These are phyloP conservation scores for Caenorhabditis tropicalis DNA, from an alignment of 1,140 invertebrate species.

Conservation along the genomic window DNA sequence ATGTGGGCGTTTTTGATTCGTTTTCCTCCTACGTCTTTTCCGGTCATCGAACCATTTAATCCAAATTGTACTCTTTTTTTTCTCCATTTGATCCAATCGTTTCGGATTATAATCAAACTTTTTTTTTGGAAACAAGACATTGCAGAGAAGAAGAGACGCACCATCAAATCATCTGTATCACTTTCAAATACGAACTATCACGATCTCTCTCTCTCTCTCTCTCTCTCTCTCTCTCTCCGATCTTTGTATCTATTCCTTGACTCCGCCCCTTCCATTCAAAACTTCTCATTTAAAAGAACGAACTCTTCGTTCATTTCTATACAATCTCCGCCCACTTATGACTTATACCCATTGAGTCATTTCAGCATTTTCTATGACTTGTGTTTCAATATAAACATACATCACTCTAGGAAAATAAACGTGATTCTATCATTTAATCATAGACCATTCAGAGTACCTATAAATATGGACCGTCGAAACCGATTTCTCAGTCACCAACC, in stretches of 20 bases:
- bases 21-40: neutral
- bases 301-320: neutral
- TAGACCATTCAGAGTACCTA: neutral
- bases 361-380: neutral
- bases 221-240: neutral
- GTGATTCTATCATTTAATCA: neutral
- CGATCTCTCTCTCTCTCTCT: neutral
- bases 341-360: neutral
- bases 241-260: neutral
- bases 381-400: constrained; percentile 9
- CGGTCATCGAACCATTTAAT: neutral
- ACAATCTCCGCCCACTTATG: neutral
- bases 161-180: neutral
- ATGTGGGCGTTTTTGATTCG: neutral
- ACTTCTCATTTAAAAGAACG: neutral
- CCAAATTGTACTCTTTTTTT: neutral
- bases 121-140: neutral
- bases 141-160: neutral
- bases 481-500: neutral
- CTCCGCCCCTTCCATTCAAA: neutral
- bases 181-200: neutral
- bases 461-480: neutral
- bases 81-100: neutral
- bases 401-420: neutral
- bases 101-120: constrained; percentile 1